Evolutionary conservation across 2,797 vertebrate genomes (phyloP).

Genomic region (Spondyliosoma cantharus): DNA sequence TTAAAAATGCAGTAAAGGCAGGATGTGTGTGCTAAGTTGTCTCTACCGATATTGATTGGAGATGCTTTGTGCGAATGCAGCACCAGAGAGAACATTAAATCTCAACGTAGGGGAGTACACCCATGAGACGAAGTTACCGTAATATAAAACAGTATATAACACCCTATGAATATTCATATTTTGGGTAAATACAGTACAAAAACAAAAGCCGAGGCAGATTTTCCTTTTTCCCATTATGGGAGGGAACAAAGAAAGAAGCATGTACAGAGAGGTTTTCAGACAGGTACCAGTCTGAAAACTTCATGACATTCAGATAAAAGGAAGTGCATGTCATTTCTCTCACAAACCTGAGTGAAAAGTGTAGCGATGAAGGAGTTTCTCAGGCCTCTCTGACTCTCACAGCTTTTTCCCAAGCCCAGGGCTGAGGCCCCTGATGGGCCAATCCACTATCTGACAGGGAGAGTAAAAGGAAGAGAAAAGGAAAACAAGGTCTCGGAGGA

Average conservation of each 20-base stretch:
- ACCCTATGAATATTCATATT: slow-evolving; percentile 49
- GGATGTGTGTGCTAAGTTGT: slow-evolving; percentile 35
- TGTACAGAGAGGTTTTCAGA: slow-evolving; percentile 10
- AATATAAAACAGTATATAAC: slow-evolving; percentile 16
- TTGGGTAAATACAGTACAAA: slow-evolving; percentile 31
- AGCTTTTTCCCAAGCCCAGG: slow-evolving; percentile 67
- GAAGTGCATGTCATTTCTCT: slow-evolving; percentile 69
- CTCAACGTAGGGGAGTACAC: slow-evolving; percentile 25
- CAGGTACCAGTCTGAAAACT: slow-evolving; percentile 39
- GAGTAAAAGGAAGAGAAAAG: slow-evolving; percentile 40
- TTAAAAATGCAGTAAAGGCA: slow-evolving; percentile 67
- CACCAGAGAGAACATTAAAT: slow-evolving; percentile 42
- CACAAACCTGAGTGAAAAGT: slow-evolving; percentile 58
- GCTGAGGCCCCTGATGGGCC: slow-evolving; percentile 63
- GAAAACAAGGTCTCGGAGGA: slow-evolving; percentile 59
- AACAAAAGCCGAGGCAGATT: slow-evolving; percentile 22
- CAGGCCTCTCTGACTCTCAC: slow-evolving; percentile 65
- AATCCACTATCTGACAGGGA: slow-evolving; percentile 68
- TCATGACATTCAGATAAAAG: slow-evolving; percentile 72
- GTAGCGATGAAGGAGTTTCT: slow-evolving; percentile 70
- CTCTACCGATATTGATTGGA: slow-evolving; percentile 44
- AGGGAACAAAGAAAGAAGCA: slow-evolving; percentile 44
- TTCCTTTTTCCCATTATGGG: slow-evolving; percentile 3
- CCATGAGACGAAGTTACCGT: slow-evolving; percentile 33
- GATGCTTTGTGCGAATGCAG: slow-evolving; percentile 32